Evolutionary conservation across 1,140 invertebrate species (phyloP), one percentile per base, ranked within the genome.

Genomic region (Drosophila arawakana): DNA sequence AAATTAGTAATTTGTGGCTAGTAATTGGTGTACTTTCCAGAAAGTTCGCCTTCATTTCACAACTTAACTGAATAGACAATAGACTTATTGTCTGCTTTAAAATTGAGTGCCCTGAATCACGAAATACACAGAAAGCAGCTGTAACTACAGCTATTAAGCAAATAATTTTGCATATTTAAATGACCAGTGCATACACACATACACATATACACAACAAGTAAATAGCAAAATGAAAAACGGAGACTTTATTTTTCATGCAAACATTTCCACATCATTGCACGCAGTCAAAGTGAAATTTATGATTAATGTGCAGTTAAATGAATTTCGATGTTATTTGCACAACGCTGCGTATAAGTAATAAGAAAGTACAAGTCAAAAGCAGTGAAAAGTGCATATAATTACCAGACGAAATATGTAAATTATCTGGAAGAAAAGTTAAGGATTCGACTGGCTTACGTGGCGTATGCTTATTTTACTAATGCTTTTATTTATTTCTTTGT

Each of bases 221-320:
- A 63, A 88, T 82, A 88, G 72, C 61, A 72, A 83, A 82, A 86
- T 88, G 73, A 86, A 86, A 88, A 70, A 50, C 62, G 37, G 21
- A 50, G 60, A 88, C 57, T 66, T 62, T 54, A 68, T 66, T 88
- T 72, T 75, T 63, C 69, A 73, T 59, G 71, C 76, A 69, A 54
- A 73, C 60, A 72, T 83, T 88, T 88, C 63, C 83, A 80, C 84
- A 63, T 80, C 62, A 89, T 78, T 88, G 76, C 62, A 43, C 76
- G 8, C 65, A 41, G 47, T 52, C 44, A 58, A 66, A 72, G 77
- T 66, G 52, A 77, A 80, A 83, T 85, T 63, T 70, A 71, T 88
- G 83, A 85, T 85, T 85, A 88, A 88, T 85, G 83, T 65, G 62
- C 66, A 67, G 39, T 46, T 57, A 63, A 73, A 52, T 59, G 58